Conservation (phyloP, 1,140 invertebrate species). For the Diplogasteroides magnus region DNA sequence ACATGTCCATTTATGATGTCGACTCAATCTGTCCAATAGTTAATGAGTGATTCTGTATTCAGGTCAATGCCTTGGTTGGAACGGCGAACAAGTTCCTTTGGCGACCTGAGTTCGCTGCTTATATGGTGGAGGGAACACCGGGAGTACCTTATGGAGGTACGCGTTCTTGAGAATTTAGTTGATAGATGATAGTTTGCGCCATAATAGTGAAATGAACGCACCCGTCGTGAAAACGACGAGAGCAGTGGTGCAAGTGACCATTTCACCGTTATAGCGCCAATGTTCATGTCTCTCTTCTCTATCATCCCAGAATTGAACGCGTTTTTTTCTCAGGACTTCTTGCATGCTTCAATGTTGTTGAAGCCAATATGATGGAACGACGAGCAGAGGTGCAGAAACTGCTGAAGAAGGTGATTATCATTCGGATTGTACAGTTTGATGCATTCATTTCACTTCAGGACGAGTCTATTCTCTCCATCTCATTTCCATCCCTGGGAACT, state of each 20-base stretch:
- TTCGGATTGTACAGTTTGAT: background rate
- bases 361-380: slow-evolving; percentile 82
- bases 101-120: slow-evolving; percentile 94
- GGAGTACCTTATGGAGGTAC: slow-evolving; percentile 77
- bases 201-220: too few species aligned
- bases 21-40: too few species aligned
- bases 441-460: slow-evolving; percentile 56
- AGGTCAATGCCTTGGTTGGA: slow-evolving; percentile 71
- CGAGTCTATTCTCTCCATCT: slow-evolving; percentile 76
- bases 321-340: slow-evolving; percentile 65
- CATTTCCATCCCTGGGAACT: slow-evolving; percentile 72
- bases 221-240: too few species aligned
- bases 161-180: too few species aligned
- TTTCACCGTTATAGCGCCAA: too few species aligned
- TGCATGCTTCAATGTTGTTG: slow-evolving; percentile 93
- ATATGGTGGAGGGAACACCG: slow-evolving; percentile 99
- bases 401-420: slow-evolving; percentile 60
- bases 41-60: background rate
- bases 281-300: too few species aligned
- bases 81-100: slow-evolving; percentile 69
- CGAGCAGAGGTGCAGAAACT: slow-evolving; percentile 77
- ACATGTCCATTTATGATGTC: too few species aligned
- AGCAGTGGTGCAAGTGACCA: too few species aligned
- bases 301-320: slow-evolving; percentile 5
- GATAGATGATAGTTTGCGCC: too few species aligned